Evolutionary conservation across 1,140 invertebrate species (phyloP), one percentile per base, ranked within the genome.

Genomic region (Plodia interpunctella): DNA sequence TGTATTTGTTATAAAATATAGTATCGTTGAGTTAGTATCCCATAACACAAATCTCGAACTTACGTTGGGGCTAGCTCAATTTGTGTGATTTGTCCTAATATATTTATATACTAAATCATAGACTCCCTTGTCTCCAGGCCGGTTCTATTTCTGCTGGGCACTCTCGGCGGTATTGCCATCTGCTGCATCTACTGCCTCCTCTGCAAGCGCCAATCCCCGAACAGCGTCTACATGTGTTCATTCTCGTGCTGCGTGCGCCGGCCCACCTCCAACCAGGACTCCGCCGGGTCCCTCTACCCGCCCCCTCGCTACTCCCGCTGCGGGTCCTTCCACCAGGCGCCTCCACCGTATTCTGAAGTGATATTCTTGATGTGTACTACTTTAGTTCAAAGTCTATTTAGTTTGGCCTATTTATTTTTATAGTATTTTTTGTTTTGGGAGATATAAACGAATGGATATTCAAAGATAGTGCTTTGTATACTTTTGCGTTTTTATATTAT

Each of bases 261-360:
- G 59, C 76, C 90, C 60, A 82, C 90, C 72, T 94, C 94, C 0
- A 94, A 95, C 65, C 92, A 92, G 13, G 94, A 94, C 72, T 95
- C 94, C 0, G 92, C 94, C 5, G 93, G 93, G 30, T 94, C 94
- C 8, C 94, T 93, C 74, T 96, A 94, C 83, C 93, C 93, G 0
- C 94, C 95, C 11, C 95, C 94, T 0, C 93, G 94, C 68, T 96
- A 95, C 72, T 95, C 94, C 68, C 91, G 94, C 70, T 96, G 95
- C 76, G 94, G 93, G 57, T 96, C 94, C 49, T 94, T 96, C 70
- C 93, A 95, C 68, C 94, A 94, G 72, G 91, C 93, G 0, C 93
- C 95, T 59, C 94, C 94, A 9, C 95, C 95, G 0, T 97, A 97
- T 83, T 94, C 94, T 59, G 96, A 96, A 92, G 95, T 96, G 83